Evolutionary conservation across 2,888 invertebrate genomes (phyloP).

Genomic region (Ecdyonurus torrentis): DNA sequence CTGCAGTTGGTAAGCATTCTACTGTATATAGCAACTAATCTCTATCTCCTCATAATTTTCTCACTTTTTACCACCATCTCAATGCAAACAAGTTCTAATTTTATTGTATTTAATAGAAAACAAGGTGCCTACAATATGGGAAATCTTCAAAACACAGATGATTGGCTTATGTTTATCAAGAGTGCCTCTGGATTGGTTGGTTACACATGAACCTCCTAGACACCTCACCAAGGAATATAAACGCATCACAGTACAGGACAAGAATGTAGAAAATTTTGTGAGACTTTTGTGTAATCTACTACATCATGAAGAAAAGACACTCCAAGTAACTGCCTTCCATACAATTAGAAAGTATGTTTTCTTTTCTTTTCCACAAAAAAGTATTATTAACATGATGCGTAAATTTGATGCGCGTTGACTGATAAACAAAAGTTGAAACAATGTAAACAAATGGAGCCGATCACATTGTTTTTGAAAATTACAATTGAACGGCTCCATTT

Average conservation of each 20-base stretch:
- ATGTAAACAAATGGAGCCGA: too few relatives aligned
- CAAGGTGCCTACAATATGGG: not conserved
- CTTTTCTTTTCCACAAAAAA: not conserved
- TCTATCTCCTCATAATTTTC: not conserved
- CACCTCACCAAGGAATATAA: not conserved
- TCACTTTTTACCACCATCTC: too few relatives aligned
- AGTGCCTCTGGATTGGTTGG: not conserved
- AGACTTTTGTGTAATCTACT: not conserved
- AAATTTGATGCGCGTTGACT: too few relatives aligned
- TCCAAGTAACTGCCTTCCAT: constrained; percentile 33
- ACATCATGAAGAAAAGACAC: constrained; percentile 23
- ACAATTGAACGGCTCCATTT: too few relatives aligned
- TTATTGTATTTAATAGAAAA: not conserved
- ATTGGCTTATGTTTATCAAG: not conserved
- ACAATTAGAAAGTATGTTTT: constrained; percentile 27
- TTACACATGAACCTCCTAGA: not conserved
- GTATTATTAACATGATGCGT: too few relatives aligned
- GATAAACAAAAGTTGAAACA: too few relatives aligned
- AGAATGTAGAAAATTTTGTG: not conserved
- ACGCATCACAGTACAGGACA: not conserved
- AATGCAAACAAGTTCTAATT: not conserved
- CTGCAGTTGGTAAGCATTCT: not conserved
- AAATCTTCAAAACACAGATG: not conserved
- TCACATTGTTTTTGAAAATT: too few relatives aligned
- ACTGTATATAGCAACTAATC: not conserved